Evolutionary conservation across 1,140 invertebrate species (phyloP).

Genomic region (Atta cephalotes): DNA sequence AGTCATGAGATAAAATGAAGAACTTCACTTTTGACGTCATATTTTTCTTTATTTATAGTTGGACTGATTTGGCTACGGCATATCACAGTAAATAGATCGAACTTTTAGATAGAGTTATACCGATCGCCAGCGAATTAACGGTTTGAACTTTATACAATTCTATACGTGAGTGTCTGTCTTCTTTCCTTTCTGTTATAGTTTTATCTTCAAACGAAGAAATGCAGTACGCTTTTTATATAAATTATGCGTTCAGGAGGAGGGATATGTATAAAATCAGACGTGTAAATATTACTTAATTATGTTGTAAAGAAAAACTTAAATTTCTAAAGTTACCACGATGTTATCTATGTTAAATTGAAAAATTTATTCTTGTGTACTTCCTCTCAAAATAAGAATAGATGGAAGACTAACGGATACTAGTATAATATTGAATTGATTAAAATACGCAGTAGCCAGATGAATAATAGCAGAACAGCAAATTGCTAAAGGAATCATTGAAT

Average conservation of each 20-base stretch:
- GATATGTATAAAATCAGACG: constrained; percentile 8
- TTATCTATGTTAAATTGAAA: constrained; percentile 2
- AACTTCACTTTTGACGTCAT: constrained; percentile 21
- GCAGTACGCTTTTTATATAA: background rate
- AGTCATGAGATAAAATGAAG: background rate
- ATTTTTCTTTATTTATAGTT: constrained; percentile 70
- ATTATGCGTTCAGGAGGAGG: background rate
- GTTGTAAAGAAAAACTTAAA: background rate
- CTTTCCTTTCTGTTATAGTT: background rate
- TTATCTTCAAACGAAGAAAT: background rate
- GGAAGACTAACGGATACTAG: constrained; percentile 2
- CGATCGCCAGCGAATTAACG: constrained; percentile 60
- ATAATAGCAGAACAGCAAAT: background rate
- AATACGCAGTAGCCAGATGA: background rate
- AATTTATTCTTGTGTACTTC: background rate
- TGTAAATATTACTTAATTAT: constrained; percentile 16
- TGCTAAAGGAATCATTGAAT: constrained; percentile 32
- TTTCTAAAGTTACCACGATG: background rate
- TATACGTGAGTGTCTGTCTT: background rate
- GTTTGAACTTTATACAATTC: constrained; percentile 26
- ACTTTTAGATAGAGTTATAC: constrained; percentile 81
- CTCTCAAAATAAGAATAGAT: constrained; percentile 14
- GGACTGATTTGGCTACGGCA: constrained; percentile 79
- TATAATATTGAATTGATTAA: background rate
- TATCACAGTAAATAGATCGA: constrained; percentile 84